A percentile compares a stretch with the other conserved stretches of the same genome.
Evolutionary conservation across 2,797 vertebrate species (phyloP).

Genomic region (Semaprochilodus insignis): DNA sequence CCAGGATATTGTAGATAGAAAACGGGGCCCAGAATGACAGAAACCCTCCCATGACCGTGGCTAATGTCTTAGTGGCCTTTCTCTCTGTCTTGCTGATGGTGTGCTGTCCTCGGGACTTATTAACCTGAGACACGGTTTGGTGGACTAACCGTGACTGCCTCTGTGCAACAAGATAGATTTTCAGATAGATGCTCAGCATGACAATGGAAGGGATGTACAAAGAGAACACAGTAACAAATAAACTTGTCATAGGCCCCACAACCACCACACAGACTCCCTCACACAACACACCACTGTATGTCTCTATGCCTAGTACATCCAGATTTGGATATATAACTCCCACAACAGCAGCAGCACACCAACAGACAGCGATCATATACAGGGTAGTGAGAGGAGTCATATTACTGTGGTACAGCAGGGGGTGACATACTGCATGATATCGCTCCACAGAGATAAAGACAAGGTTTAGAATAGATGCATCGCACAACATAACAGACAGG

Average conservation of each 20-base stretch:
- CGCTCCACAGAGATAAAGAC: conserved; percentile 49
- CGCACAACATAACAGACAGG: neutral
- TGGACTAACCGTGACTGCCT: neutral
- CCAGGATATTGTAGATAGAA: conserved; percentile 73
- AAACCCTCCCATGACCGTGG: conserved; percentile 79
- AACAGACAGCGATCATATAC: conserved; percentile 42
- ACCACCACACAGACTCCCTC: conserved; percentile 49
- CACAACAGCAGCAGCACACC: conserved; percentile 74
- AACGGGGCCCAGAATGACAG: conserved; percentile 81
- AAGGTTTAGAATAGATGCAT: neutral
- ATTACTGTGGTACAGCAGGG: conserved; percentile 17
- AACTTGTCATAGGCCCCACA: neutral
- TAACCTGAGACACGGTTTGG: neutral
- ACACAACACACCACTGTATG: conserved; percentile 65
- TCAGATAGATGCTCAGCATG: neutral
- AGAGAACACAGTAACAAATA: neutral
- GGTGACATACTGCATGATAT: conserved; percentile 33
- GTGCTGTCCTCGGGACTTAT: neutral
- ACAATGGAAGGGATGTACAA: neutral
- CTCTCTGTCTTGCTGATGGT: conserved; percentile 65
- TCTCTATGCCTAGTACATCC: conserved; percentile 75
- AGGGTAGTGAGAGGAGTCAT: conserved; percentile 66
- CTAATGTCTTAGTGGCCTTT: conserved; percentile 81
- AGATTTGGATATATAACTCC: conserved; percentile 74
- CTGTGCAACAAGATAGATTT: neutral